Conservation (phyloP, 2,113 vertebrate genomes). For the Bubalus kerabau region DNA sequence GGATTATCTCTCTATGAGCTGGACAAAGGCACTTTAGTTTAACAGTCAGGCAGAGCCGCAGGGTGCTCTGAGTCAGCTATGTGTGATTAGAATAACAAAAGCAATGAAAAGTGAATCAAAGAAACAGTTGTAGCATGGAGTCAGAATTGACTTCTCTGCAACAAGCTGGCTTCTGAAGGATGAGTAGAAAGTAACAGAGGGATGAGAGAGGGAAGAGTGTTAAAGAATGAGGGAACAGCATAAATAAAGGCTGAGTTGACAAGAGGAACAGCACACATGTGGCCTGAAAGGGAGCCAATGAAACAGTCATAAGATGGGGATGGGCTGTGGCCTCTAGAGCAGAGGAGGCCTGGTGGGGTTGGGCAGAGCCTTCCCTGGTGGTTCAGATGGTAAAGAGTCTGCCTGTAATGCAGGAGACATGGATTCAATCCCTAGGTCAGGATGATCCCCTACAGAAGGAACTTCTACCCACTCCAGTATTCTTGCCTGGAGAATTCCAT, state of each 20-base stretch:
- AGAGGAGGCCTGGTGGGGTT: background rate
- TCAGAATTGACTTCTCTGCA: background rate
- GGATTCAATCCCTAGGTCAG: background rate
- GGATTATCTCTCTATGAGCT: background rate
- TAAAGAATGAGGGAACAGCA: background rate
- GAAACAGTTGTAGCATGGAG: background rate
- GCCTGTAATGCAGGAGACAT: background rate
- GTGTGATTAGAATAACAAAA: background rate
- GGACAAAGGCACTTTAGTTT: background rate
- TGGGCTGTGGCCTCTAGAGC: background rate
- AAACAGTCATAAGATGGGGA: background rate
- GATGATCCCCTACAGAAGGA: background rate
- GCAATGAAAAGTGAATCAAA: background rate
- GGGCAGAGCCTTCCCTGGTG: background rate
- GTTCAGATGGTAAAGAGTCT: background rate
- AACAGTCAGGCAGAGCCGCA: background rate
- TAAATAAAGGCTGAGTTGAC: background rate
- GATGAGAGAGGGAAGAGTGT: background rate
- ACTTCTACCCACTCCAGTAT: background rate
- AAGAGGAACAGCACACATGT: fast-evolving
- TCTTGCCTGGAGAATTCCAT: background rate
- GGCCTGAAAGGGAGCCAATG: background rate
- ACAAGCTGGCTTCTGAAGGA: background rate
- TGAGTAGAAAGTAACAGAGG: background rate
- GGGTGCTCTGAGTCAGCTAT: background rate